phyloP scores from a whole-genome alignment of 2,888 invertebrate species.

The Torymus aiolomorphi region DNA sequence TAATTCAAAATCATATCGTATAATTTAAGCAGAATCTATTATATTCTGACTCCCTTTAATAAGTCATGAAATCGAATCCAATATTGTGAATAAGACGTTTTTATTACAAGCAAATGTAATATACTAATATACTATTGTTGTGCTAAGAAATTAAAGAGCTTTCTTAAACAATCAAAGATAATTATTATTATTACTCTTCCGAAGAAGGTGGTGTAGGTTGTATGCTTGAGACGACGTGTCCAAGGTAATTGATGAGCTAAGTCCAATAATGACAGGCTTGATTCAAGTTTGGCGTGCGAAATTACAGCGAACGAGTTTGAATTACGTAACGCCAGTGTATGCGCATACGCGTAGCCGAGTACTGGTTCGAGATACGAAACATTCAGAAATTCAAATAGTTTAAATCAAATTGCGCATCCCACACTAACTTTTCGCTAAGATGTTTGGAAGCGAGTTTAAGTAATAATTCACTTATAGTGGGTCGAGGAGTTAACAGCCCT shows the following conservation, averaged over 20 bases:
- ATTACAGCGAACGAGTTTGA: neutral
- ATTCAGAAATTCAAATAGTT: slow-evolving; percentile 27
- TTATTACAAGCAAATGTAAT: too few relatives aligned
- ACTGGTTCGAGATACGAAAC: neutral
- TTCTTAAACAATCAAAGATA: too few relatives aligned
- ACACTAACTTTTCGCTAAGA: slow-evolving; percentile 21
- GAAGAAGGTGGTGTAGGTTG: too few relatives aligned
- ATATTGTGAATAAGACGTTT: too few relatives aligned
- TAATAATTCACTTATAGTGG: slow-evolving; percentile 22
- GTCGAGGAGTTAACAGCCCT: neutral
- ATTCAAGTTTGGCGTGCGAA: slow-evolving; percentile 11
- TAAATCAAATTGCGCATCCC: slow-evolving; percentile 17
- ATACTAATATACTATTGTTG: too few relatives aligned
- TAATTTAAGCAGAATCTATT: too few relatives aligned
- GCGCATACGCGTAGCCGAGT: too few relatives aligned
- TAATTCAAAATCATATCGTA: too few relatives aligned
- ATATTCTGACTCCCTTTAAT: too few relatives aligned
- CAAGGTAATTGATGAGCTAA: slow-evolving; percentile 26
- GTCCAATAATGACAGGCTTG: slow-evolving; percentile 6
- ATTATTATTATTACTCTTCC: too few relatives aligned
- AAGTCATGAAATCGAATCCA: too few relatives aligned
- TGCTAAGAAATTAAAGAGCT: too few relatives aligned
- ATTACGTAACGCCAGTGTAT: neutral
- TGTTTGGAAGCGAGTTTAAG: neutral
- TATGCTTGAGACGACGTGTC: neutral